phyloP scores from a whole-genome alignment of 2,113 vertebrate genomes.

The Bombycilla garrulus region DNA sequence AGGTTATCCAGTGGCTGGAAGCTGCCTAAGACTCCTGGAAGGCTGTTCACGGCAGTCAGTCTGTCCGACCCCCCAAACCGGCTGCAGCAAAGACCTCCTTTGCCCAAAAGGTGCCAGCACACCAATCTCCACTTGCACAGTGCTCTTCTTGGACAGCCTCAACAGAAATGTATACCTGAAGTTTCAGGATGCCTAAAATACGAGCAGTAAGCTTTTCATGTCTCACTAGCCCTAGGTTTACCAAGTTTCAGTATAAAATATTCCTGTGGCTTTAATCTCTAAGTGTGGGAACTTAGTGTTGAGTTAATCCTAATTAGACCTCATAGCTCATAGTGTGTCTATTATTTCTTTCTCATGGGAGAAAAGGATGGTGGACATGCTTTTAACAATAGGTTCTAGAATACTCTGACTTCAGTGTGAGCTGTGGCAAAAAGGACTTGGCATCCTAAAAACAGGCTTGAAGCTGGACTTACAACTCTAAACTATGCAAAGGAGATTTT shows the following conservation, averaged over 20 bases:
- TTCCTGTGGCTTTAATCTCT: neutral
- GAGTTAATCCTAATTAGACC: neutral
- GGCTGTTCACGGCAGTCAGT: too few species aligned
- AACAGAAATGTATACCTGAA: neutral
- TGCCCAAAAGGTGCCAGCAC: neutral
- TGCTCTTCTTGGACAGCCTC: neutral
- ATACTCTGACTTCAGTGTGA: neutral
- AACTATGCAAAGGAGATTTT: neutral
- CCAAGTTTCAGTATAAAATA: neutral
- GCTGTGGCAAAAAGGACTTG: neutral
- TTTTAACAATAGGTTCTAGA: neutral
- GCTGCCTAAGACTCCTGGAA: too few species aligned
- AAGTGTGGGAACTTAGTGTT: neutral
- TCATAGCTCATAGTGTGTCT: neutral
- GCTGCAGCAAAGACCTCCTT: neutral
- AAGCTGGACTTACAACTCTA: neutral
- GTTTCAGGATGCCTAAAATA: neutral
- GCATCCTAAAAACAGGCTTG: neutral
- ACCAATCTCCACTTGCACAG: neutral
- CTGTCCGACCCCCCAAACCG: too few species aligned
- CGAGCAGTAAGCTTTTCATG: neutral
- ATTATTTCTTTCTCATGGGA: neutral
- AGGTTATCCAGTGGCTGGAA: too few species aligned
- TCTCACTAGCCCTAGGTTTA: neutral
- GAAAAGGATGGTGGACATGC: neutral